Percentiles rank a stretch among this genome's conserved stretches.
phyloP scores from a whole-genome alignment of 2,113 vertebrate species.

The Apus apus region DNA sequence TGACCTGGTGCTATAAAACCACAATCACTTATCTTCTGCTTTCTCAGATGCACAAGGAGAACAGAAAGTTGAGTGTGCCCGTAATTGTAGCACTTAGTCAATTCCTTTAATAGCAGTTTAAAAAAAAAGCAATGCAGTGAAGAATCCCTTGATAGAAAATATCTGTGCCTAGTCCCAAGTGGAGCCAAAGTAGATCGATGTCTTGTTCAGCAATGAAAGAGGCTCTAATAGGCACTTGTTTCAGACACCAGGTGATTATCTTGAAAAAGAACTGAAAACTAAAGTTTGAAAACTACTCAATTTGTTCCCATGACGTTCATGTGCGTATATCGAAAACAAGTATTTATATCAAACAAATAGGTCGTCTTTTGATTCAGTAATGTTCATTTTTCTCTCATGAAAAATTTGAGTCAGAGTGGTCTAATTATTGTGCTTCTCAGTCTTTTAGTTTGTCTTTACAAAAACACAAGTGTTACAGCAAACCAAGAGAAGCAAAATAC shows the following conservation, averaged over 20 bases:
- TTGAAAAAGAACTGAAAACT: background rate
- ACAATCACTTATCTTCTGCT: background rate
- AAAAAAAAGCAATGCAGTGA: background rate
- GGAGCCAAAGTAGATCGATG: background rate
- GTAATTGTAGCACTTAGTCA: background rate
- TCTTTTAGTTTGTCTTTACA: conserved; percentile 12
- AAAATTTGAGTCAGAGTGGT: background rate
- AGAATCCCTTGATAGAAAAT: background rate
- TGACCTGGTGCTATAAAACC: background rate
- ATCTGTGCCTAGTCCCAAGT: background rate
- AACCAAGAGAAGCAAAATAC: conserved; percentile 56
- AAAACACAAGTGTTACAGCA: conserved; percentile 37
- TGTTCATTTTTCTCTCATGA: conserved; percentile 20
- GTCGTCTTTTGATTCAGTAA: background rate
- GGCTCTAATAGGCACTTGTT: background rate
- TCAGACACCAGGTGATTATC: background rate
- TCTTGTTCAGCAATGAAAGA: background rate
- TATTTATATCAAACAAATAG: background rate
- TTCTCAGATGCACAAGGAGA: background rate
- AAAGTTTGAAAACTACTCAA: background rate
- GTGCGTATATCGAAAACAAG: background rate
- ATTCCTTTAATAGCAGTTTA: background rate
- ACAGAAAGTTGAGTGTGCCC: background rate
- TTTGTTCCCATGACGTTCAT: background rate
- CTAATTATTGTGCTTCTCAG: conserved; percentile 14